phyloP scores from a whole-genome alignment of 2,888 invertebrate genomes.

The Erebia palarica region DNA sequence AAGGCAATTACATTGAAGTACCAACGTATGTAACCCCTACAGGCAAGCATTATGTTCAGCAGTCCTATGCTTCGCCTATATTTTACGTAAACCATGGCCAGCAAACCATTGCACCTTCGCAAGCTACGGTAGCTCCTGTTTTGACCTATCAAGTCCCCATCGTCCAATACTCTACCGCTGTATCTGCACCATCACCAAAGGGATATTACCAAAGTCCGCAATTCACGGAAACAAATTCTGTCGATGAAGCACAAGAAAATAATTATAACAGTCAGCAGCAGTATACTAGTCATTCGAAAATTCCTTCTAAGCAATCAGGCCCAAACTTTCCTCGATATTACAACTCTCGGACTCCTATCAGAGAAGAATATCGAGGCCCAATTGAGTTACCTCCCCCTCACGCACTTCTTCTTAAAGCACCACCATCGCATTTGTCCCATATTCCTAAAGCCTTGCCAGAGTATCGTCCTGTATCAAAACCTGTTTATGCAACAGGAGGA shows the following conservation, averaged over 20 bases:
- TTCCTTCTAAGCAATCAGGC: conserved; percentile 50
- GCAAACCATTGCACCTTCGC: conserved; percentile 54
- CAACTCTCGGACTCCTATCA: conserved; percentile 58
- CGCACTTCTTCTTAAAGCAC: conserved; percentile 61
- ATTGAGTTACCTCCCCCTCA: conserved; percentile 67
- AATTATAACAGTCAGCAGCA: conserved; percentile 57
- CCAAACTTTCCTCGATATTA: conserved; percentile 64
- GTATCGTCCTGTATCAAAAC: conserved; percentile 63
- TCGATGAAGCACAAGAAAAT: conserved; percentile 57
- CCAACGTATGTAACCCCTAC: conserved; percentile 59
- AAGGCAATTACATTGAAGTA: conserved; percentile 63
- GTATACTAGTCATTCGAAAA: conserved; percentile 57
- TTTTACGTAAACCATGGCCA: conserved; percentile 63
- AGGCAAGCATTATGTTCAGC: conserved; percentile 57
- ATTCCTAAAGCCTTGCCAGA: conserved; percentile 70
- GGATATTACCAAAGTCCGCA: conserved; percentile 57
- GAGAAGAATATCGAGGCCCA: conserved; percentile 58
- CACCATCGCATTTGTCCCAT: conserved; percentile 64
- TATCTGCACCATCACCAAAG: conserved; percentile 58
- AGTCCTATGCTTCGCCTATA: conserved; percentile 55
- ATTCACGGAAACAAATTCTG: conserved; percentile 57
- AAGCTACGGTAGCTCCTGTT: conserved; percentile 57
- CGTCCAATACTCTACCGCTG: conserved; percentile 57
- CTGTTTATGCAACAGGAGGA: conserved; percentile 60
- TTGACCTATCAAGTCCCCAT: conserved; percentile 64